Conservation (phyloP, 1,140 invertebrate genomes). For the Drosophila neocordata region DNA sequence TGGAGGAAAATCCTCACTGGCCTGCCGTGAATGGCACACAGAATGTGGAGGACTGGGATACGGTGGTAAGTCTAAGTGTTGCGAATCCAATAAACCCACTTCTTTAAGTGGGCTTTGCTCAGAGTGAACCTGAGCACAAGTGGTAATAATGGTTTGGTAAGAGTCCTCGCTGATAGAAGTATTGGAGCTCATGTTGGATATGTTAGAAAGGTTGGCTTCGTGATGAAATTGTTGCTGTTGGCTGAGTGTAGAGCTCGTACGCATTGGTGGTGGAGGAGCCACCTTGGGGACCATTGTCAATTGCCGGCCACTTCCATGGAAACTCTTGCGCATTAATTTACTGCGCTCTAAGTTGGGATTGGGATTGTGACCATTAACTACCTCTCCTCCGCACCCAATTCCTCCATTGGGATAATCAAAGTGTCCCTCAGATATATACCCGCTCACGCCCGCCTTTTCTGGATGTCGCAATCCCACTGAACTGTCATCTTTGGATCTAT, state of each 20-base stretch:
- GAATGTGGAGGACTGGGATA: conserved; percentile 91
- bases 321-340: conserved; percentile 94
- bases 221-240: conserved; percentile 78
- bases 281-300: conserved; percentile 91
- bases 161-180: conserved; percentile 90
- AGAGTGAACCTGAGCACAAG: conserved; percentile 90
- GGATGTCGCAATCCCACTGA: conserved; percentile 86
- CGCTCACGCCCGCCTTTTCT: conserved; percentile 85
- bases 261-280: conserved; percentile 92
- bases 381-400: background rate
- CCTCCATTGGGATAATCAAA: conserved; percentile 86
- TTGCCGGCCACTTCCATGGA: conserved; percentile 92
- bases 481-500: conserved; percentile 84
- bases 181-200: conserved; percentile 87
- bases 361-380: conserved; percentile 65
- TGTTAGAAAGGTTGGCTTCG: conserved; percentile 77
- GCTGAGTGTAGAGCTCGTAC: conserved; percentile 88
- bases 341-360: conserved; percentile 94
- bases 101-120: conserved; percentile 88
- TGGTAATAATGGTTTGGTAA: conserved; percentile 90
- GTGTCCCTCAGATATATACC: conserved; percentile 94
- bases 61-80: conserved; percentile 87
- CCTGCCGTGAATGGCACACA: conserved; percentile 90
- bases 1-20: conserved; percentile 94
- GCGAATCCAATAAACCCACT: conserved; percentile 53